A percentile compares a stretch with the other conserved stretches of the same genome.
Evolutionary conservation across 2,797 vertebrate genomes (phyloP).

Genomic region (Pantherophis alleghaniensis): DNA sequence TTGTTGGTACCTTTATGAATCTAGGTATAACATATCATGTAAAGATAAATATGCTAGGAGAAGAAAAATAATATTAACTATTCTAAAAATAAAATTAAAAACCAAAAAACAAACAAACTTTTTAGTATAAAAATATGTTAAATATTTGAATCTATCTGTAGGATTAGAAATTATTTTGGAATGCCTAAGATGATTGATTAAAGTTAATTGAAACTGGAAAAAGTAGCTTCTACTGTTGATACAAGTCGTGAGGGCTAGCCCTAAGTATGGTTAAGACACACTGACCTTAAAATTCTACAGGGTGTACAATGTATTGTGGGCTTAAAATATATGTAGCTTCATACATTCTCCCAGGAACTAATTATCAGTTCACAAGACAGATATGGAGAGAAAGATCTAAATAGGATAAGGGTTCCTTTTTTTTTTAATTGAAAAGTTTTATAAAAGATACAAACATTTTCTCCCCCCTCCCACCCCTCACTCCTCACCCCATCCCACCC

Average conservation of each 20-base stretch:
- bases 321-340: neutral
- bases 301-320: neutral
- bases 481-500: no score
- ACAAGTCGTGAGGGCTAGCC: neutral
- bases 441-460: no score
- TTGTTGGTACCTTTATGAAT: neutral
- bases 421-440: no score
- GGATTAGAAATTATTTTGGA: neutral
- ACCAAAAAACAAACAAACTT: neutral
- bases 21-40: neutral
- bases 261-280: neutral
- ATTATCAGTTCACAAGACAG: neutral
- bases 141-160: neutral
- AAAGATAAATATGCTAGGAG: neutral
- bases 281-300: neutral
- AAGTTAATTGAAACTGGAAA: neutral
- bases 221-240: no score
- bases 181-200: neutral
- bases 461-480: no score
- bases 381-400: neutral
- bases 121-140: neutral
- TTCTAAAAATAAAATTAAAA: neutral
- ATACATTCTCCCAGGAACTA: neutral
- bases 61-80: neutral
- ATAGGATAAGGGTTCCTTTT: neutral